phyloP scores from a whole-genome alignment of 2,888 invertebrate genomes.

The Thera obeliscata region DNA sequence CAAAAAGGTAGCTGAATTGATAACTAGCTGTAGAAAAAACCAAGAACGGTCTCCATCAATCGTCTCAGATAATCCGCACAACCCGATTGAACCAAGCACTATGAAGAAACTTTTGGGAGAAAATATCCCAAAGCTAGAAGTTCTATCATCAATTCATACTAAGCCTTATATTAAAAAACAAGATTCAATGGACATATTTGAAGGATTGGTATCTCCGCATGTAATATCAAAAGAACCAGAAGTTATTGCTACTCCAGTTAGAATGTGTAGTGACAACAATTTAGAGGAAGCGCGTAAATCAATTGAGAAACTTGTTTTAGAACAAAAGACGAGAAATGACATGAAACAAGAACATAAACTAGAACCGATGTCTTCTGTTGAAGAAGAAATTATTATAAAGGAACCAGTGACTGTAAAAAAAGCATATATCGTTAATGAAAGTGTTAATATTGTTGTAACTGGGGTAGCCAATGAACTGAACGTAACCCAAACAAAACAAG shows the following conservation, averaged over 20 bases:
- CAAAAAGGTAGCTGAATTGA: conserved; percentile 45
- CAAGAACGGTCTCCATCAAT: conserved; percentile 67
- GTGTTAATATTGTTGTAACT: conserved; percentile 26
- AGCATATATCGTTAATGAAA: conserved; percentile 6
- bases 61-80: conserved; percentile 57
- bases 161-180: conserved; percentile 52
- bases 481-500: conserved; percentile 33
- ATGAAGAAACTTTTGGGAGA: conserved; percentile 70
- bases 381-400: conserved; percentile 15
- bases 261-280: conserved; percentile 6
- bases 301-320: conserved; percentile 50
- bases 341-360: conserved; percentile 40
- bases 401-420: conserved; percentile 26
- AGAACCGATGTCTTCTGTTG: conserved; percentile 33
- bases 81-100: conserved; percentile 59
- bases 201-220: conserved; percentile 56
- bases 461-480: conserved; percentile 38
- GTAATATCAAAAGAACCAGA: conserved; percentile 41
- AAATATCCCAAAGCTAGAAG: conserved; percentile 56
- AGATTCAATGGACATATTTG: conserved; percentile 68
- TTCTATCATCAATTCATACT: conserved; percentile 51
- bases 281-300: conserved; percentile 49
- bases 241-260: conserved; percentile 21
- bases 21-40: conserved; percentile 39
- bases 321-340: conserved; percentile 42